Percentiles rank a stretch among this genome's conserved stretches.
Evolutionary conservation across 2,888 invertebrate species (phyloP).

Genomic region (Desoria tigrina): DNA sequence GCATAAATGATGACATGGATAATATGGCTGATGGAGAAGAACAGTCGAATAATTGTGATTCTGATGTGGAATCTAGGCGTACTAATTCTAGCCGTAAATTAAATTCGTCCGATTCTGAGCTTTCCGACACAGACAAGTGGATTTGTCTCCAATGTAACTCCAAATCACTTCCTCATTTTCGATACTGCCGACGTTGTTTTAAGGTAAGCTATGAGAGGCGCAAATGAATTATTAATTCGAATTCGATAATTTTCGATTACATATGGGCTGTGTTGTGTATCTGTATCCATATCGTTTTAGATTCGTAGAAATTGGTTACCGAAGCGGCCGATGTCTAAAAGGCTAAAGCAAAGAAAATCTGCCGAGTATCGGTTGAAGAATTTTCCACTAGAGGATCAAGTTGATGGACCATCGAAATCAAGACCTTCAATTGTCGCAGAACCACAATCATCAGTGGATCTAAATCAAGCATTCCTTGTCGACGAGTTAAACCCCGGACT

Average conservation of each 20-base stretch:
- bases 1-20: not conserved
- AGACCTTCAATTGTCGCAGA: too few species aligned
- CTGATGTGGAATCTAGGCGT: too few species aligned
- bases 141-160: conserved; percentile 43
- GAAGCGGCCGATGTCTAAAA: conserved; percentile 37
- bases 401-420: too few species aligned
- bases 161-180: conserved; percentile 32
- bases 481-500: conserved; percentile 11
- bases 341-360: conserved; percentile 31
- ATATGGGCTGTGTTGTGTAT: too few species aligned
- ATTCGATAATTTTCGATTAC: too few species aligned
- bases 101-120: conserved; percentile 34
- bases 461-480: conserved; percentile 24
- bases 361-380: too few species aligned
- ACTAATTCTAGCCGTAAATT: not conserved
- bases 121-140: conserved; percentile 19
- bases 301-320: conserved; percentile 49
- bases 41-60: too few species aligned
- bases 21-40: too few species aligned
- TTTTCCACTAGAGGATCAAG: not conserved
- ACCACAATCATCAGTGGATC: not conserved
- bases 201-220: conserved; percentile 34
- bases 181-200: conserved; percentile 48
- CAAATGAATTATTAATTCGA: not conserved
- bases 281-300: too few species aligned